Percentiles rank a stretch among this genome's conserved stretches.
Conservation (phyloP, 2,113 vertebrate species). For the Callipepla californica region DNA sequence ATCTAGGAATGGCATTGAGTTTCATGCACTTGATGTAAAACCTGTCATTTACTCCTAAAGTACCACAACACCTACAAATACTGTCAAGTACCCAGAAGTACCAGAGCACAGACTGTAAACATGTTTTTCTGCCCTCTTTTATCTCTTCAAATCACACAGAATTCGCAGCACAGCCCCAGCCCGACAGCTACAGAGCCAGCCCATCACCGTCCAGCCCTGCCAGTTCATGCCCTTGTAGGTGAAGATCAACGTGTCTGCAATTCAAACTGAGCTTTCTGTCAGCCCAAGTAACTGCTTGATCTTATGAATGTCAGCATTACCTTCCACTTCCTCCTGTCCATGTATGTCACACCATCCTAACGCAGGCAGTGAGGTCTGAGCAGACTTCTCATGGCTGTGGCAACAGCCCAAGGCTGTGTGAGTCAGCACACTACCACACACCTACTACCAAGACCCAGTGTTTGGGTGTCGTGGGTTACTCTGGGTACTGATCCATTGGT, state of each 20-base stretch:
- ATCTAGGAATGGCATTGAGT: neutral
- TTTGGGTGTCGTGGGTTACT: neutral
- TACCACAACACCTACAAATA: conserved; percentile 39
- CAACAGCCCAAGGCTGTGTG: neutral
- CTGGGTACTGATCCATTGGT: fast-evolving
- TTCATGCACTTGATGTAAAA: neutral
- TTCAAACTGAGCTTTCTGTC: conserved; percentile 4
- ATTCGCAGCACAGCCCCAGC: neutral
- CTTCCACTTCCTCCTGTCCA: neutral
- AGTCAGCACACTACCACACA: fast-evolving
- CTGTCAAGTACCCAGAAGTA: neutral
- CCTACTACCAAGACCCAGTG: neutral
- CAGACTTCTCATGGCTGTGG: neutral
- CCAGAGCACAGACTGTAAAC: neutral
- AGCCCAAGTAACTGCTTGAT: neutral
- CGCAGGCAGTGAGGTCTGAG: fast-evolving
- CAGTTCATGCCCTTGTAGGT: neutral
- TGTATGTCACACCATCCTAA: fast-evolving
- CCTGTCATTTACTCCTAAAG: conserved; percentile 16
- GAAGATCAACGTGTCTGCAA: conserved; percentile 10
- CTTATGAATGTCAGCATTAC: neutral
- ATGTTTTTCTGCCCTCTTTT: conserved; percentile 26
- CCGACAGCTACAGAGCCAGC: neutral
- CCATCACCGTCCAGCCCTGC: neutral
- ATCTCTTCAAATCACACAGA: neutral